Evolutionary conservation across 2,888 invertebrate species (phyloP), one percentile per base, ranked within the genome.

Genomic region (Altica lythri): DNA sequence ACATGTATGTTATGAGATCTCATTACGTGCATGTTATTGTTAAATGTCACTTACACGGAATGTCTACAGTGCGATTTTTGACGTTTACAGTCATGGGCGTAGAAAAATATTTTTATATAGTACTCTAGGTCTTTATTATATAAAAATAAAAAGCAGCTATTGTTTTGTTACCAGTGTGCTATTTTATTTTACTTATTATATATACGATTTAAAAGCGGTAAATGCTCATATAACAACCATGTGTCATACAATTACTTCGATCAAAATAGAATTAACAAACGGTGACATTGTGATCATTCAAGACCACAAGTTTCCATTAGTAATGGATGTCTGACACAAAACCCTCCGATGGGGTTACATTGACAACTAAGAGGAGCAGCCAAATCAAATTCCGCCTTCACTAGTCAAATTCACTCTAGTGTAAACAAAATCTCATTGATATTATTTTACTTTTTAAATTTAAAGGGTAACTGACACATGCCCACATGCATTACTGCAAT

Each of bases 381-480:
- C 43, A 61, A 73, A 75, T 73, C 70, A 67, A 72, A 73, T 72
- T 72, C 75, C 73, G 72, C 73, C 73, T 71, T 67, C 72, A 69
- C 71, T 71, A 69, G 72, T 73, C 72, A 73, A 72, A 69, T 63
- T 65, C 72, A 71, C 60, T 74, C 71, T 73, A 68, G 69, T 74
- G 76, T 75, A 73, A 75, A 74, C 68, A 75, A 32, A 75, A 76
- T 75, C 71, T 71, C 73, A 75, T 75, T 75, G 73, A 75, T 75
- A 72, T 70, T 72, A 67, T 74, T 75, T 75, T 72, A 73, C 72
- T 72, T 75, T 76, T 75, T 71, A 73, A 74, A 72, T 71, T 72
- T 66, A 55, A 49, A 63, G 67, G 68, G 65, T 63, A 66, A 64
- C 60, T 66, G 67, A 68, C 64, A 66, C 66, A 64, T 66, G 63